Evolutionary conservation across 2,888 invertebrate genomes (phyloP), one percentile per base, ranked within the genome.

Genomic region (Drosophila tanythrix): DNA sequence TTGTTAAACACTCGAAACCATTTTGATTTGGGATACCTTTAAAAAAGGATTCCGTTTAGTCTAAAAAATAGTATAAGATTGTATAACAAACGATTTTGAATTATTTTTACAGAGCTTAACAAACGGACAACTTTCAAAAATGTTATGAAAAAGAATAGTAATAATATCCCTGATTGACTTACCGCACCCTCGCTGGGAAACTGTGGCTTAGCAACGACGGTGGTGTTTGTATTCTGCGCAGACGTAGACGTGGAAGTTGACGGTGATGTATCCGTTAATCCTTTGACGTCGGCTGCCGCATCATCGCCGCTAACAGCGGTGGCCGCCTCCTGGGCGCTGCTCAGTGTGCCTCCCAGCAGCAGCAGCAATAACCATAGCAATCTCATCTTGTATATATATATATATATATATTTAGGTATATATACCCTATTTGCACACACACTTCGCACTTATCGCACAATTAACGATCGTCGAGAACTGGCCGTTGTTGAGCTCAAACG

Each of bases 401-500:
- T 53, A 13, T 15, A 25, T 52, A 52, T 52, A 31, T 10, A 10
- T 33, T 33, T 10, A 33, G 33, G 33, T 33, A 18, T 50, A n/a
- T 40, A 29, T 18, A 27, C 4, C 36, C 1, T 51, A 8, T 46
- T n/a, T 50, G 40, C 65, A 46, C 52, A n/a, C 13, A n/a, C 65
- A 55, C 67, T 67, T 36, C 0, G 18, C 27, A 40, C 31, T 50
- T 50, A 31, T 13, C 13, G n/a, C 27, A 21, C 40, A 31, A 35
- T 36, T 33, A 21, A 31, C 58, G 50, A 52, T 55, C 63, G 76
- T 15, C n/a, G 58, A 66, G 48, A 68, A 63, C 70, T 60, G 67
- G 72, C 70, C 81, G 78, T 53, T 68, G 35, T 65, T 52, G 70
- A 80, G 76, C 79, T 81, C 73, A 61, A 70, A 66, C 57, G 67